These are phyloP conservation scores for Ennomos fuscantarius DNA, from an alignment of 2,888 invertebrate genomes.

Conservation along the genomic window DNA sequence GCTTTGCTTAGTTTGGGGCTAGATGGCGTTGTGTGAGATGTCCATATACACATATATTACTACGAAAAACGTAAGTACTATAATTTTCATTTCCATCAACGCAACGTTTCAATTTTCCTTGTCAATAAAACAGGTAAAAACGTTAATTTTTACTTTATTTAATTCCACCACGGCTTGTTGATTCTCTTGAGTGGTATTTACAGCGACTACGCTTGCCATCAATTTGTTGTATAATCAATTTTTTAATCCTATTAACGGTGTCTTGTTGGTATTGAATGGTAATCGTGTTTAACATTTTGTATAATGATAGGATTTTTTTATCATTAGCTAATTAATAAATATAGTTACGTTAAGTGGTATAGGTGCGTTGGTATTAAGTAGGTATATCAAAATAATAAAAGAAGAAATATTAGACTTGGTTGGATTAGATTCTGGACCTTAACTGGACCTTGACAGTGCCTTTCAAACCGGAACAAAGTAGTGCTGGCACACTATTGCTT, in stretches of 20 bases:
- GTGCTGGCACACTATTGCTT: too few species aligned
- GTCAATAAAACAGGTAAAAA: slow-evolving; percentile 32
- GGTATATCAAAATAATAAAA: too few species aligned
- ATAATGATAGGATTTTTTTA: background rate
- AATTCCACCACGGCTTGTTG: slow-evolving; percentile 51
- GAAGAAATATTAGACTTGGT: background rate
- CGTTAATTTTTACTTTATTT: slow-evolving; percentile 43
- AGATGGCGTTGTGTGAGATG: too few species aligned
- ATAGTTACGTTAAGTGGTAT: too few species aligned
- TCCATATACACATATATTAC: too few species aligned
- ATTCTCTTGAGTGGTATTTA: slow-evolving; percentile 59
- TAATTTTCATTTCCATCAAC: slow-evolving; percentile 1
- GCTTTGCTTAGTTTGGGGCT: too few species aligned
- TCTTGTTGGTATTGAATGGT: slow-evolving; percentile 6
- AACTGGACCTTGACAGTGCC: too few species aligned
- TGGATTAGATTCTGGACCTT: too few species aligned
- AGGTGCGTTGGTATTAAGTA: too few species aligned
- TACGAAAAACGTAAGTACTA: too few species aligned
- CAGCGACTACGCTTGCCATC: slow-evolving; percentile 56
- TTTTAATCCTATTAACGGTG: slow-evolving; percentile 64
- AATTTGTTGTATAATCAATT: slow-evolving; percentile 65
- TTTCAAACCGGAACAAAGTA: too few species aligned
- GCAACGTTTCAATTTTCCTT: slow-evolving; percentile 9
- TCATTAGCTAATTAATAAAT: too few species aligned
- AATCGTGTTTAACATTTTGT: slow-evolving; percentile 9